phyloP scores from a whole-genome alignment of 2,113 vertebrate genomes.

The Abramis brama region DNA sequence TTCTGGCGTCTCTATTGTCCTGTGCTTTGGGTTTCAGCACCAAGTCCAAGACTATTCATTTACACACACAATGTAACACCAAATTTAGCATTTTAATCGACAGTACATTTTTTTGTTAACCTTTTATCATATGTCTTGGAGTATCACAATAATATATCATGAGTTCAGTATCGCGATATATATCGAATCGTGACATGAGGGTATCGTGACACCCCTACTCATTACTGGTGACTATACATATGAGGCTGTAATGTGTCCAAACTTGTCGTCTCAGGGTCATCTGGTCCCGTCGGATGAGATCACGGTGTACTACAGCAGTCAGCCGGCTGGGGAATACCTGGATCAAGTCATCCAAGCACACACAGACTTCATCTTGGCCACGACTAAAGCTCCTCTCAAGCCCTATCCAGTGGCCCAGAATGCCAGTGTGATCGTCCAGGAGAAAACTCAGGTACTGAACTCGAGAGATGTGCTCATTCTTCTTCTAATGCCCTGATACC shows the following conservation, averaged over 20 bases:
- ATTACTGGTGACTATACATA: background rate
- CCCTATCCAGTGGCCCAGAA: conserved; percentile 83
- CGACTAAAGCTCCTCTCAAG: conserved; percentile 87
- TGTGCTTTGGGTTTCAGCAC: too few species aligned
- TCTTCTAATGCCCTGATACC: too few species aligned
- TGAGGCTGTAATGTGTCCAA: background rate
- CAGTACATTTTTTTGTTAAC: too few species aligned
- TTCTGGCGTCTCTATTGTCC: too few species aligned
- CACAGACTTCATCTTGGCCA: conserved; percentile 90
- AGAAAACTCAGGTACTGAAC: conserved; percentile 85
- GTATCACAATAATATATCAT: too few species aligned
- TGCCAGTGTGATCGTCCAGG: conserved; percentile 86
- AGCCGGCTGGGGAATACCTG: conserved; percentile 85
- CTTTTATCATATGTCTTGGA: too few species aligned
- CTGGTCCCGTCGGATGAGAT: conserved; percentile 95
- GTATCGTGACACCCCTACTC: too few species aligned
- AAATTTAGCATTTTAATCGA: too few species aligned
- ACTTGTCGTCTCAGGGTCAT: conserved; percentile 71
- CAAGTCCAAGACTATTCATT: too few species aligned
- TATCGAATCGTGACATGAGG: too few species aligned
- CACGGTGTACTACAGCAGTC: conserved; percentile 83
- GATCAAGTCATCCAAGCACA: conserved; percentile 86
- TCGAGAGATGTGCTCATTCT: background rate
- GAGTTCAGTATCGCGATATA: too few species aligned
- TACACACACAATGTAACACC: too few species aligned